These are phyloP conservation scores for Paratrypauchen microcephalus DNA, from an alignment of 2,797 vertebrate genomes.

Conservation along the genomic window DNA sequence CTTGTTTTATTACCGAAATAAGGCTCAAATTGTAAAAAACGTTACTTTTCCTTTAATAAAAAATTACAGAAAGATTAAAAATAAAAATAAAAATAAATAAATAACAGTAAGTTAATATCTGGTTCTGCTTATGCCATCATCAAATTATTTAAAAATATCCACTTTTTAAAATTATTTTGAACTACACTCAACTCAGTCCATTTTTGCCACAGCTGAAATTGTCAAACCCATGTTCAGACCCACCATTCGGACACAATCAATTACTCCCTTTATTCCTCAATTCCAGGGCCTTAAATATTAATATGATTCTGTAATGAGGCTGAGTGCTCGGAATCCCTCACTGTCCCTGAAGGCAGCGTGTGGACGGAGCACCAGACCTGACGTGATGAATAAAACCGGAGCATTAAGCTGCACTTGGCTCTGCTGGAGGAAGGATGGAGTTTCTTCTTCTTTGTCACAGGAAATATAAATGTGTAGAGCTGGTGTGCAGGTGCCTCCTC, in stretches of 20 bases:
- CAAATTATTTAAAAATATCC: neutral
- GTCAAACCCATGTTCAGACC: conserved; percentile 71
- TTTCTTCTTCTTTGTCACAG: conserved; percentile 65
- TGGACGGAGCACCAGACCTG: conserved; percentile 69
- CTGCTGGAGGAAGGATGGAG: conserved; percentile 58
- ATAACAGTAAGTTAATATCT: too few species aligned
- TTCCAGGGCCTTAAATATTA: conserved; percentile 81
- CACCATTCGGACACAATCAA: conserved; percentile 78
- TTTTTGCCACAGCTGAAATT: conserved; percentile 55
- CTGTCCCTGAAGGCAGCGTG: conserved; percentile 77
- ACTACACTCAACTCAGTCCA: conserved; percentile 20
- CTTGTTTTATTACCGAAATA: too few species aligned
- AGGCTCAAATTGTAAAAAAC: too few species aligned
- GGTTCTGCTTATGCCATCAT: neutral
- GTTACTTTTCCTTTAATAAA: too few species aligned
- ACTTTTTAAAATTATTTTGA: neutral
- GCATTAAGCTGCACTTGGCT: conserved; percentile 73
- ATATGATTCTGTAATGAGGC: conserved; percentile 82
- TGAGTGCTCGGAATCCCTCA: conserved; percentile 82
- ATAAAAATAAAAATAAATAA: too few species aligned
- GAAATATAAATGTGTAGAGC: conserved; percentile 53
- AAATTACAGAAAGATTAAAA: too few species aligned
- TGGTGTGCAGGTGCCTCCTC: conserved; percentile 72
- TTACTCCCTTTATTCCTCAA: conserved; percentile 81
- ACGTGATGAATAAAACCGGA: conserved; percentile 80